Evolutionary conservation across 2,113 vertebrate species (phyloP), one percentile per base, ranked within the genome.

Genomic region (Neotragus moschatus): DNA sequence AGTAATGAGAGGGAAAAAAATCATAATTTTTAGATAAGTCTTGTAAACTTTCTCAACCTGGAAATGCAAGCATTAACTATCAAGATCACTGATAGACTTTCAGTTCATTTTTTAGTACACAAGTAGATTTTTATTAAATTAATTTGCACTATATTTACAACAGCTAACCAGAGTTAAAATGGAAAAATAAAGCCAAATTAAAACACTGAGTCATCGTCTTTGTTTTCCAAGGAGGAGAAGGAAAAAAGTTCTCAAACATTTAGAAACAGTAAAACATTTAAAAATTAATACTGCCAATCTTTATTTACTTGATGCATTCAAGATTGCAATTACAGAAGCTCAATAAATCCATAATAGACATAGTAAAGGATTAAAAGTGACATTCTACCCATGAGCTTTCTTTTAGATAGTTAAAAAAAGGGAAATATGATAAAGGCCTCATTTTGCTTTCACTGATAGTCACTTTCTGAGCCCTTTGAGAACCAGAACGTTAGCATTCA

Each of bases 281-380:
- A 98, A 95, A 97, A 97, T 97, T 95, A 98, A 92, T 96, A 98
- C 86, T 91, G 70, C 36, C 75, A 97, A 87, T 55, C 61, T 94
- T 97, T 97, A 91, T 97, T 96, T 98, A 93, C 84, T 91, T 98
- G 92, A 96, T 49, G 94, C 70, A 91, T 97, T 96, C 82, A 98
- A 90, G 39, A 90, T 43, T 95, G 19, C 73, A 98, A 96, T 96
- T 95, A 97, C 61, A 97, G 88, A 81, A 95, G 45, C 12, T 98
- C 79, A 96, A 75, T 96, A 97, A 97, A 94, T 90, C 49, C 9
- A 70, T 21, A 98, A 95, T 23, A 97, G 81, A 86, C 91, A 90
- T 0, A 56, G 90, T 8, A 89, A 96, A 97, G 77, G 73, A 96
- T 43, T 25, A 96, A 91, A 97, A 70, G 17, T 75, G 91, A 88